Base-by-base conservation (phyloP, 2,797 vertebrate species). In the Muscicapa striata region DNA sequence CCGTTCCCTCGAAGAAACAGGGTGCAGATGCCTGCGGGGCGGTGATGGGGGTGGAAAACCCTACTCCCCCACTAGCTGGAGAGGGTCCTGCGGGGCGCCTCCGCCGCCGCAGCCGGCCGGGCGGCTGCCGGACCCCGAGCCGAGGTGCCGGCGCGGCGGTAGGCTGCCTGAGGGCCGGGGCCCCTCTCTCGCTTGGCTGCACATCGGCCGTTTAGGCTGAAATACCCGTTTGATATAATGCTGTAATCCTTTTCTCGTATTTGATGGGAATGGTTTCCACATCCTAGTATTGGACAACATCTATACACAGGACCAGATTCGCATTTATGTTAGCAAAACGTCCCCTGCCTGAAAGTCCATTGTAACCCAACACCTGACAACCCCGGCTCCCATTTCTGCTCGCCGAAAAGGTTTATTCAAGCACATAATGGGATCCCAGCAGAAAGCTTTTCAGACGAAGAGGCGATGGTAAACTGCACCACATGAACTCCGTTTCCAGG, bases 361-460 rank as follows among this genome's bases (percentile, higher is more conserved):
- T 98, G 99, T 99, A 99, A 99, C 98, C 98, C 97, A 98, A 99
- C 98, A 98, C 98, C 98, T 98, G 98, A 99, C 98, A 98, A 97
- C 97, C 98, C 97, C 92, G 93, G 97, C 97, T 98, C 98, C 98
- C 98, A 98, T 98, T 98, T 98, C 98, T 98, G 96, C 97, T 97
- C 95, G 98, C 94, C 98, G 98, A 99, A 99, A 99, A 98, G 98
- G 98, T 99, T 99, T 99, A 99, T 99, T 99, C 98, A 99, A 99
- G 99, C 99, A 99, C 98, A 98, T 99, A 98, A 99, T 99, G 98
- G 98, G 99, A 99, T 99, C 98, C 91, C 98, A 98, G 98, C 96
- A 98, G 98, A 98, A 98, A 97, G 97, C 98, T 97, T 98, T 98
- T 98, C 97, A 98, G 98, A 98, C 98, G 97, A 98, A 98, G 98